phyloP scores from a whole-genome alignment of 1,140 invertebrate genomes.

The Penaeus chinensis region DNA sequence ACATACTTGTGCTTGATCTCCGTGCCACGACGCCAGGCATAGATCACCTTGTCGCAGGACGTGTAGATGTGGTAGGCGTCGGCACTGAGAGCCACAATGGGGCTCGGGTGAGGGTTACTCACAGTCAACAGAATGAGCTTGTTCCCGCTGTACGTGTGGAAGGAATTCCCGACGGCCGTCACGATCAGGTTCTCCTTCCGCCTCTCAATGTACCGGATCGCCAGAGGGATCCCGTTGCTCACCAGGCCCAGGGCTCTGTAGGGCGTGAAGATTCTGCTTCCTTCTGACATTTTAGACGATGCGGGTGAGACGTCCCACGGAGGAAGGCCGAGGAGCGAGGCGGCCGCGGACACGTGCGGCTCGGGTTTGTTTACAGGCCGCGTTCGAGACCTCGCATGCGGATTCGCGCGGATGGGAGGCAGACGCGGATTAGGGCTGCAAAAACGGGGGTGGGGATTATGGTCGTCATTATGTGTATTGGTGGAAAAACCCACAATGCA shows the following conservation, averaged over 20 bases:
- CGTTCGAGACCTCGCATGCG: too few species aligned
- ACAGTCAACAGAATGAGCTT: conserved; percentile 87
- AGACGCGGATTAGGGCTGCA: too few species aligned
- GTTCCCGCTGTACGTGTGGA: conserved; percentile 87
- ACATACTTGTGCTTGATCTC: conserved; percentile 86
- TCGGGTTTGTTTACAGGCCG: too few species aligned
- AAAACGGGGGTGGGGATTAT: too few species aligned
- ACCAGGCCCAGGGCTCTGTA: conserved; percentile 90
- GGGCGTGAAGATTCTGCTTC: conserved; percentile 83
- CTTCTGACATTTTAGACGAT: conserved; percentile 21
- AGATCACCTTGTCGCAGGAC: conserved; percentile 80
- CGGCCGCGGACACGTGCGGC: too few species aligned
- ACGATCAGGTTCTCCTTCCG: conserved; percentile 89
- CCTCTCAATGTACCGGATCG: conserved; percentile 84
- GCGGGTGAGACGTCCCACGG: too few species aligned
- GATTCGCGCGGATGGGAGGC: too few species aligned
- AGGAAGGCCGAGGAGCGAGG: too few species aligned
- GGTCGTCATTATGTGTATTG: too few species aligned
- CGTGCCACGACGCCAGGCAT: conserved; percentile 87
- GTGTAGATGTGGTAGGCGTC: conserved; percentile 88
- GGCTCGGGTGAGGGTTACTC: conserved; percentile 81
- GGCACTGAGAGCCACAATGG: conserved; percentile 84
- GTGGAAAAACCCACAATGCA: too few species aligned
- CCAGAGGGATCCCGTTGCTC: conserved; percentile 90
- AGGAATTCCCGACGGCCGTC: conserved; percentile 89